Evolutionary conservation across 2,113 vertebrate genomes (phyloP), one percentile per base, ranked within the genome.

Genomic region (Tachysurus vachellii): DNA sequence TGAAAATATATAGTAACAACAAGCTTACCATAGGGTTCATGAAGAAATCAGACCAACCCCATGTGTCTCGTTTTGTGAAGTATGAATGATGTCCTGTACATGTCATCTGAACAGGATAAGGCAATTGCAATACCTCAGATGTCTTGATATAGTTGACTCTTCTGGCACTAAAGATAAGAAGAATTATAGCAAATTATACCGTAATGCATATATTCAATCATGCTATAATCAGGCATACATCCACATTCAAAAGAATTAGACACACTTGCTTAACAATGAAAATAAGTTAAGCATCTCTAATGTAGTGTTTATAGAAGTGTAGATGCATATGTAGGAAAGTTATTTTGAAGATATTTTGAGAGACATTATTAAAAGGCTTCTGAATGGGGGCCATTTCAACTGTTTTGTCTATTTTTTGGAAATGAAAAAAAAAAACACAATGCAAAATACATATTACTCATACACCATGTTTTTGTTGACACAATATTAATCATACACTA

Each of bases 41-140:
- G 44, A 97, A 94, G 90, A 97, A 97, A 90, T 97, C 96, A 68
- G 96, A 96, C 96, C 96, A 97, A 44, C 95, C 95, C 96, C 96
- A 97, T 16, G 96, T 96, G 76, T 97, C 96, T 88, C 96, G 95
- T 90, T 97, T 96, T 91, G 96, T 95, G n/a, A 97, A 97, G 85
- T 97, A 97, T 5, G 96, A 96, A 88, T 96, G 96, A 73, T 95
- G 95, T 26, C 96, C 96, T 79, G 94, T 95, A 86, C 96, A 97
- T 91, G 96, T 96, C 96, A 97, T 96, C 88, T 96, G 96, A 31
- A 97, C 95, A 23, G 96, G 96, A 47, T 97, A 97, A 1, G 96
- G 96, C 86, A 96, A 89, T 90, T 95, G 93, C 85, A 97, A 93
- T 31, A 97, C 96, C 93, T 97, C 96, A 84, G 96, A 96, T n/a